These are phyloP conservation scores for Ailuropoda melanoleuca DNA, from an alignment of 2,113 vertebrate species.

Conservation along the genomic window DNA sequence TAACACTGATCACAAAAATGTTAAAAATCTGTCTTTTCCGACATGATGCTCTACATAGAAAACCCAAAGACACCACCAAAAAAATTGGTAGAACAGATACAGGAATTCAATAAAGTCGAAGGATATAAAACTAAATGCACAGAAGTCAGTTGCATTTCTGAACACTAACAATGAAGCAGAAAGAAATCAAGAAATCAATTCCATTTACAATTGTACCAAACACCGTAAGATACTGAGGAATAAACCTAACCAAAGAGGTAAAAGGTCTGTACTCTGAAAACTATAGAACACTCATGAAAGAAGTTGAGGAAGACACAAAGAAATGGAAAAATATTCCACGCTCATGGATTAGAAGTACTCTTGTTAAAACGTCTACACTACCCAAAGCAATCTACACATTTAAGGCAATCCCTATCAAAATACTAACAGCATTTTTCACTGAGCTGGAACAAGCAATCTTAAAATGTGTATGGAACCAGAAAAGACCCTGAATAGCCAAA, in stretches of 20 bases:
- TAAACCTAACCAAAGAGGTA: not conserved
- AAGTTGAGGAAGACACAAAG: not conserved
- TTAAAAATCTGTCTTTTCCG: not conserved
- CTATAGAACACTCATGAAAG: not conserved
- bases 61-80: not conserved
- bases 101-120: not conserved
- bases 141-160: not conserved
- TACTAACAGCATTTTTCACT: not conserved
- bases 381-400: not conserved
- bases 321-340: not conserved
- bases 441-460: not conserved
- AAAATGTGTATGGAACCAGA: not conserved
- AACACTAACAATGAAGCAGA: not conserved
- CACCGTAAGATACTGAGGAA: not conserved
- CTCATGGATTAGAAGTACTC: not conserved
- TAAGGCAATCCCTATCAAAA: not conserved
- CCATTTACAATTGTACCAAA: not conserved
- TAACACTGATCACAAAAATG: not conserved
- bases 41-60: not conserved
- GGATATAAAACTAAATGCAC: not conserved
- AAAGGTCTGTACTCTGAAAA: not conserved
- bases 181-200: not conserved
- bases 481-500: not conserved
- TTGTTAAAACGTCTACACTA: not conserved
- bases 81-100: not conserved